These are phyloP conservation scores for Phoeniculus purpureus DNA, from an alignment of 2,797 vertebrate species.

Conservation along the genomic window DNA sequence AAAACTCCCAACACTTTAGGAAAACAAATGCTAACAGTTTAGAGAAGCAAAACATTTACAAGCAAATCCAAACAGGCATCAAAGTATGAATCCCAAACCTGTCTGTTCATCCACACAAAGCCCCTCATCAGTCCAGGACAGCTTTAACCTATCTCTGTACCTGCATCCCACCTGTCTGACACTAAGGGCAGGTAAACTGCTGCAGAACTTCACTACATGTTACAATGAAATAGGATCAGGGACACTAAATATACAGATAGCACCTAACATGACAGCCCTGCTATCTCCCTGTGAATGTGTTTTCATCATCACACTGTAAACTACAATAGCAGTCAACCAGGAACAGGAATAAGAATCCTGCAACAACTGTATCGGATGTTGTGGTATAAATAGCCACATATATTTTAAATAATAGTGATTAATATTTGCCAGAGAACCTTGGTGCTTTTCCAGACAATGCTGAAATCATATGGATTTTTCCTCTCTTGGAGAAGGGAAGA, in stretches of 20 bases:
- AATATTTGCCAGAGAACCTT: background rate
- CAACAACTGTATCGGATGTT: background rate
- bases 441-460: background rate
- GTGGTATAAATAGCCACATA: background rate
- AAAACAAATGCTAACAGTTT: background rate
- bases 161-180: too few species aligned
- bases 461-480: background rate
- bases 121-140: background rate
- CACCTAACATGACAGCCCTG: background rate
- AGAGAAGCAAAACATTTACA: background rate
- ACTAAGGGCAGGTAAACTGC: background rate
- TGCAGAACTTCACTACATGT: background rate
- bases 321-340: background rate
- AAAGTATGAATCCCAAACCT: background rate
- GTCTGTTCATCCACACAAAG: background rate
- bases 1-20: background rate
- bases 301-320: background rate
- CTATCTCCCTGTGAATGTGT: background rate
- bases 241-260: background rate
- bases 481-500: background rate
- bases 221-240: background rate
- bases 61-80: background rate
- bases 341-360: background rate
- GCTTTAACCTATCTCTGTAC: background rate
- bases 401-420: slow-evolving; percentile 13